These are phyloP conservation scores for Cinclus mexicanus DNA, from an alignment of 2,113 vertebrate species.

Conservation along the genomic window DNA sequence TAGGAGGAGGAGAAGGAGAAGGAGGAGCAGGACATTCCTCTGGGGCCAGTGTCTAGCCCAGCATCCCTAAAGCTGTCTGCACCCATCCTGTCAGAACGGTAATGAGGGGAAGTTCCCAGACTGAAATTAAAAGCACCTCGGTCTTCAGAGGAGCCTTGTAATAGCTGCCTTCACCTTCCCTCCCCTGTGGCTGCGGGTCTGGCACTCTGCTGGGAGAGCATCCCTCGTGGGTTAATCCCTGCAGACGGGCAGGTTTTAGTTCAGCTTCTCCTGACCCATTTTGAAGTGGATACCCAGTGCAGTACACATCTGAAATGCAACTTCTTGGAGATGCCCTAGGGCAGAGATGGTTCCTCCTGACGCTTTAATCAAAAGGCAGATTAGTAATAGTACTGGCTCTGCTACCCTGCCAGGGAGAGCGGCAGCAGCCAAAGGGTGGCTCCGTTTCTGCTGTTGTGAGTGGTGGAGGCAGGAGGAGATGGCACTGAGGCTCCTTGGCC, in stretches of 20 bases:
- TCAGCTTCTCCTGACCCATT: not conserved
- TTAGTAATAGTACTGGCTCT: not conserved
- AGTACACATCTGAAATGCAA: not conserved
- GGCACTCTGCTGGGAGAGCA: not conserved
- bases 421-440: not conserved
- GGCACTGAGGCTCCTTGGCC: not conserved
- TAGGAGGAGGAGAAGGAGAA: not conserved
- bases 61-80: constrained; percentile 71
- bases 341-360: not conserved
- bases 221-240: not conserved
- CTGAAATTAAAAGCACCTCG: constrained; percentile 40
- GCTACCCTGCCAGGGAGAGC: not conserved
- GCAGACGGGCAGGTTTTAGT: not conserved
- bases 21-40: constrained; percentile 50
- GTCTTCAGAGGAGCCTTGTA: not conserved
- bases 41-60: constrained; percentile 62
- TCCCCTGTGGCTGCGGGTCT: not conserved
- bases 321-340: not conserved
- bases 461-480: not conserved
- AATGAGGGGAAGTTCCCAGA: constrained; percentile 71
- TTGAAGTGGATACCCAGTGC: not conserved
- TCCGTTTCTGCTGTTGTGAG: fast-evolving
- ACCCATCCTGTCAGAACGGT: constrained; percentile 67
- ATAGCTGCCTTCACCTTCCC: not conserved
- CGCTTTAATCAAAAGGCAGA: fast-evolving